These are phyloP conservation scores for Lepus americanus DNA, from an alignment of 2,113 vertebrate genomes.

Conservation along the genomic window DNA sequence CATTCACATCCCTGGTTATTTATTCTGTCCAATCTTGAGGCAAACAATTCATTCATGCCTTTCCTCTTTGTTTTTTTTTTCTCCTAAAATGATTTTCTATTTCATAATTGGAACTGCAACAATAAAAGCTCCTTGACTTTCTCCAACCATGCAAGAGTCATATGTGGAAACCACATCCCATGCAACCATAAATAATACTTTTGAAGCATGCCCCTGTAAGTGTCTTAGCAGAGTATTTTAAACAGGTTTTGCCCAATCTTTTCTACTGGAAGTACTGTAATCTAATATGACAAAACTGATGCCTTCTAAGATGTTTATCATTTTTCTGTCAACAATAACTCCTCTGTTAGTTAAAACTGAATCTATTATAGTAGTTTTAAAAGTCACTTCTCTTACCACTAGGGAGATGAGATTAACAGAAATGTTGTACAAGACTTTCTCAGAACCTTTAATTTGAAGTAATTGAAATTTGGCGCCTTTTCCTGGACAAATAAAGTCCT, in stretches of 20 bases:
- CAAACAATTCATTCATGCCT: background rate
- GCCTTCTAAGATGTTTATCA: background rate
- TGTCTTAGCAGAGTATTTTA: background rate
- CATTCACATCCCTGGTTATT: background rate
- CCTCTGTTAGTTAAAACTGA: background rate
- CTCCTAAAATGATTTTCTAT: background rate
- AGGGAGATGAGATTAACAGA: background rate
- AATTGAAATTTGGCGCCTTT: background rate
- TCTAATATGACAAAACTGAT: background rate
- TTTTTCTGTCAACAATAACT: background rate
- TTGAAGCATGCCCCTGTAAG: background rate
- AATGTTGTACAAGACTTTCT: background rate
- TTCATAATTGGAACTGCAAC: background rate
- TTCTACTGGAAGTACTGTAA: background rate
- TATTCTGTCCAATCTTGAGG: background rate
- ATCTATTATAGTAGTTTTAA: background rate
- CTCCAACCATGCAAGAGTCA: background rate
- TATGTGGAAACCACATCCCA: background rate
- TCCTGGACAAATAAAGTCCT: background rate
- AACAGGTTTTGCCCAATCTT: background rate
- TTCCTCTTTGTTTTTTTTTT: slow-evolving; percentile 11
- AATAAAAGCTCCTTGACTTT: background rate
- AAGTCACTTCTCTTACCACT: background rate
- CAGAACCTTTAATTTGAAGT: background rate
- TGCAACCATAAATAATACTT: background rate